Base-by-base conservation (phyloP, 2,797 vertebrate genomes). In the Microhierax caerulescens region DNA sequence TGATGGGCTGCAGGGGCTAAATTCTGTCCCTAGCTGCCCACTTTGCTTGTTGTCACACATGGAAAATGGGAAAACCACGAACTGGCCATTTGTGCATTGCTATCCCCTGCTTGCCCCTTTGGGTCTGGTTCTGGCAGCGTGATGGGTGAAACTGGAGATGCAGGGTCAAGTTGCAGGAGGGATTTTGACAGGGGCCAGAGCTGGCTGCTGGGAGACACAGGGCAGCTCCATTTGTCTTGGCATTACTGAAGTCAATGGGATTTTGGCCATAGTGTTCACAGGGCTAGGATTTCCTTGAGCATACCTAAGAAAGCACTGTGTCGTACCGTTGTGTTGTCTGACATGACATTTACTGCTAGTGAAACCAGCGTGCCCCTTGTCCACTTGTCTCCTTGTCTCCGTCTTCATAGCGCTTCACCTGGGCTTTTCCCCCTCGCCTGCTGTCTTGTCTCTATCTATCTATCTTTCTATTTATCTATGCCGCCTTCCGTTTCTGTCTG, bases 231-330 rank as follows among this genome's bases (percentile, higher is more conserved):
- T 87, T 89, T 91, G 60, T 85, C 86, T 80, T 83, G 75, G 51
- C 70, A 28, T 89, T 92, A 67, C 81, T 91, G 56, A 95, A 95
- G 51, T 87, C 94, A 95, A 87, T 88, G 70, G 77, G 94, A 89
- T 90, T 96, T 95, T 94, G 94, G 77, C 67, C 59, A 94, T 74
- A 88, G 88, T 85, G 59, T 94, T 92, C 70, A 37, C 1, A 1
- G 48, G 51, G 59, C 51, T 85, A 94, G 48, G 53, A 64, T 96
- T 93, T 93, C 45, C 0, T 56, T 51, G 19, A 9, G 22, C 80
- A 11, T 92, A 65, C 53, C 70, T 93, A 30, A 82, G 76, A 60
- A 85, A 93, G 67, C 77, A 76, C 67, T 60, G 50, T 73, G 41
- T 73, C 43, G 54, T 85, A 79, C 65, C 82, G 56, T 79, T 74